These are phyloP conservation scores for Amblyornis subalaris DNA, from an alignment of 2,113 vertebrate species.

Conservation along the genomic window DNA sequence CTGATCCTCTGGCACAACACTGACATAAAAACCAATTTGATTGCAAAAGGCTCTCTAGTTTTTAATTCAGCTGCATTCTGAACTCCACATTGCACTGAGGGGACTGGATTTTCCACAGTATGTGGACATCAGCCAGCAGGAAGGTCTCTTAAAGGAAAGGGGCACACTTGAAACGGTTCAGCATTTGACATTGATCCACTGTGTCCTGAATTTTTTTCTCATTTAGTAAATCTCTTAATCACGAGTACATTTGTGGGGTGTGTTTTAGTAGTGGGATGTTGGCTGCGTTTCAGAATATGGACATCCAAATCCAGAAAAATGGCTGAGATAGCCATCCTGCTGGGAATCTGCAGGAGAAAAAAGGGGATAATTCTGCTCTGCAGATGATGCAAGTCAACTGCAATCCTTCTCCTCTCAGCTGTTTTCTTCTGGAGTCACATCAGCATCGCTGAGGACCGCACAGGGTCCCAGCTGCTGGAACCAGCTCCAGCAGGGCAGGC, in stretches of 20 bases:
- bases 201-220: not conserved
- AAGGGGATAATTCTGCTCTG: not conserved
- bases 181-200: not conserved
- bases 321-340: not conserved
- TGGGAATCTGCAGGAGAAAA: not conserved
- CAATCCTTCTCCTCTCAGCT: not conserved
- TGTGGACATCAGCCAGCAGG: not conserved
- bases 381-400: not conserved
- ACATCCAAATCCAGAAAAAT: not conserved
- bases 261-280: not conserved
- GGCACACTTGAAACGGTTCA: not conserved
- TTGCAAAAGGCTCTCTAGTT: not conserved
- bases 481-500: not conserved
- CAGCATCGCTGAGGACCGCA: not conserved
- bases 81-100: not conserved
- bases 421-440: not conserved
- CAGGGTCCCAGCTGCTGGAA: not conserved
- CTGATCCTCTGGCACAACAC: fast-evolving
- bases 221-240: not conserved
- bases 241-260: not conserved
- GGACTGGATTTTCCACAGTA: not conserved
- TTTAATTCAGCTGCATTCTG: not conserved
- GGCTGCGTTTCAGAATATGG: not conserved
- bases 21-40: not conserved
- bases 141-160: not conserved